Evolutionary conservation across 2,888 invertebrate species (phyloP).

Genomic region (Hyppa rectilinea): DNA sequence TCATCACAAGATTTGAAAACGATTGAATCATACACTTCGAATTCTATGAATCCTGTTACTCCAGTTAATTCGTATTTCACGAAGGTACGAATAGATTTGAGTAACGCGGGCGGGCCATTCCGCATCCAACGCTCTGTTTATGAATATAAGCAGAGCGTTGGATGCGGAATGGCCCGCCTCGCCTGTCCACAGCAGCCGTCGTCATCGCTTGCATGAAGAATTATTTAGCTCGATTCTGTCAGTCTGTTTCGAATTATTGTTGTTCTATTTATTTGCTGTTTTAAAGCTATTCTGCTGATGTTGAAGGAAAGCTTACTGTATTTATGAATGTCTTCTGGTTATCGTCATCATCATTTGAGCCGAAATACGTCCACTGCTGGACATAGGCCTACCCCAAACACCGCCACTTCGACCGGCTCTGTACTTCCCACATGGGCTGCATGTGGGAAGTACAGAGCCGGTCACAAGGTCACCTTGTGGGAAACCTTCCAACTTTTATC

Average conservation of each 20-base stretch:
- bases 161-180: conserved; percentile 8
- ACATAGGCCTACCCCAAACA: too few species aligned
- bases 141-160: conserved; percentile 16
- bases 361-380: too few species aligned
- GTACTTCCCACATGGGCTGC: too few species aligned
- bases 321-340: too few species aligned
- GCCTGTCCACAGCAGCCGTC: conserved; percentile 38
- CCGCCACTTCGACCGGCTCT: too few species aligned
- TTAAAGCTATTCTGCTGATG: not conserved
- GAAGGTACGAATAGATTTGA: conserved; percentile 23
- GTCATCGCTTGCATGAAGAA: conserved; percentile 13
- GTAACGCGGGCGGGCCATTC: conserved; percentile 29
- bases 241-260: not conserved
- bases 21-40: not conserved
- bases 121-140: conserved; percentile 12
- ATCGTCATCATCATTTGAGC: too few species aligned
- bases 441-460: too few species aligned
- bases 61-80: conserved; percentile 1
- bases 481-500: too few species aligned
- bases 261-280: not conserved
- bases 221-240: conserved; percentile 4
- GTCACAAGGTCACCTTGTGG: too few species aligned
- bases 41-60: not conserved
- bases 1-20: not conserved
- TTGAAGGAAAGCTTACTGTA: not conserved